Evolutionary conservation across 2,113 vertebrate genomes (phyloP).

Genomic region (Trematocara nigrifrons): DNA sequence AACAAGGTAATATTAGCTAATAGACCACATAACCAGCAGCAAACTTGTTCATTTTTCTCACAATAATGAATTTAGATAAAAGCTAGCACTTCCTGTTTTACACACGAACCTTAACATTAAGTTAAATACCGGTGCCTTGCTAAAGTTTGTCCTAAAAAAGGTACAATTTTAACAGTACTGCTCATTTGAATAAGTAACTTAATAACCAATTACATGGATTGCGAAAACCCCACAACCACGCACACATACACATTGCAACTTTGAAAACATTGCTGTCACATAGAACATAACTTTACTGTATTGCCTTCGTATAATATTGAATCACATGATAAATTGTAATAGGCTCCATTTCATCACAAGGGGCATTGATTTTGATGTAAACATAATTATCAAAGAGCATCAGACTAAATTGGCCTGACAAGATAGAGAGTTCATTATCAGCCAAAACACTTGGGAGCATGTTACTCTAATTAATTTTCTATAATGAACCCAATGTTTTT

Average conservation of each 20-base stretch:
- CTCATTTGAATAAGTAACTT: not conserved
- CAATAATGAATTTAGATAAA: not conserved
- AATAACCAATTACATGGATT: not conserved
- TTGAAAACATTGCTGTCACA: not conserved
- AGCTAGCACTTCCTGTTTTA: not conserved
- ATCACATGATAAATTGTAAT: constrained; percentile 12
- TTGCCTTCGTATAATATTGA: not conserved
- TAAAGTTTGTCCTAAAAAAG: not conserved
- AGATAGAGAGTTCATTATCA: constrained; percentile 77
- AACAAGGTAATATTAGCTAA: not conserved
- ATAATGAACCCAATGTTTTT: constrained; percentile 74
- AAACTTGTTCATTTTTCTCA: not conserved
- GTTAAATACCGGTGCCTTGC: not conserved
- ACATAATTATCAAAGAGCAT: constrained; percentile 73
- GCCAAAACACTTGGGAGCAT: constrained; percentile 72
- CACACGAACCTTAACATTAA: not conserved
- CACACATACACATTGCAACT: not conserved
- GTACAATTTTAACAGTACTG: not conserved
- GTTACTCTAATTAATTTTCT: constrained; percentile 77
- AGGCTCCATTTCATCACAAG: constrained; percentile 52
- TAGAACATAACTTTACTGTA: not conserved
- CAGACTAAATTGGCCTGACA: constrained; percentile 69
- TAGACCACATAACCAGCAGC: not conserved
- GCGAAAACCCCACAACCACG: not conserved
- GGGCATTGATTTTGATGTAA: constrained; percentile 72